Evolutionary conservation across 35 echinoderm and acorn worm species (phyloP).

Genomic region (Lytechinus variegatus): DNA sequence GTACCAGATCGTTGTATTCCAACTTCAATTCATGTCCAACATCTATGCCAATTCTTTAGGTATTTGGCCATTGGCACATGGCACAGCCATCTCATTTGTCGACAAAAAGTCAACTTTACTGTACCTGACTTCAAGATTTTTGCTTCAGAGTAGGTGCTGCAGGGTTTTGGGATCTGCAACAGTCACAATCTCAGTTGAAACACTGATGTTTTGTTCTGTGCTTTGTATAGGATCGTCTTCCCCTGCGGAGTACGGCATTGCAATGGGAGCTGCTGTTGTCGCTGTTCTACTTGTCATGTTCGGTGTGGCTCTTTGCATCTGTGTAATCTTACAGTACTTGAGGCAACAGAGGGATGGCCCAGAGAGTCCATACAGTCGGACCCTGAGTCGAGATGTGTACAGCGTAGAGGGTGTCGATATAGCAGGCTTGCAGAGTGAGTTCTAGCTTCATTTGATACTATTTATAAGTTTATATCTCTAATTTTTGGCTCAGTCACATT

Average conservation of each 20-base stretch:
- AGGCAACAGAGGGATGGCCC: slow-evolving; percentile 86
- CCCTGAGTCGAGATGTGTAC: slow-evolving; percentile 89
- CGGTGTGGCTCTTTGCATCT: slow-evolving; percentile 88
- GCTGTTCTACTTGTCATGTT: slow-evolving; percentile 92
- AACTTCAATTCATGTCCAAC: no score
- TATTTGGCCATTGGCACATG: no score
- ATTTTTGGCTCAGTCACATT: background rate
- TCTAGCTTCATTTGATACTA: no score
- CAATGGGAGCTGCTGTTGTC: slow-evolving; percentile 91
- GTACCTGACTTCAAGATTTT: no score
- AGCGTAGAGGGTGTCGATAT: slow-evolving; percentile 94
- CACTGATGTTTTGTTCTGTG: background rate
- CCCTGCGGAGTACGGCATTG: slow-evolving; percentile 90
- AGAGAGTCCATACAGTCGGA: slow-evolving; percentile 84
- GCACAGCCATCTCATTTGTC: no score
- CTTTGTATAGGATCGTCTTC: slow-evolving; percentile 46
- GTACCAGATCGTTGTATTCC: no score
- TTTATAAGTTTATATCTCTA: background rate
- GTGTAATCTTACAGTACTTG: slow-evolving; percentile 89
- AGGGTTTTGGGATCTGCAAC: no score
- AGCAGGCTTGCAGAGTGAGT: slow-evolving; percentile 53
- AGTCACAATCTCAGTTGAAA: background rate
- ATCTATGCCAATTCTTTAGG: no score
- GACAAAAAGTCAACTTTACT: no score
- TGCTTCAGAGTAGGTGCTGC: no score